Evolutionary conservation across 2,797 vertebrate genomes (phyloP).

Genomic region (Alectoris magna): DNA sequence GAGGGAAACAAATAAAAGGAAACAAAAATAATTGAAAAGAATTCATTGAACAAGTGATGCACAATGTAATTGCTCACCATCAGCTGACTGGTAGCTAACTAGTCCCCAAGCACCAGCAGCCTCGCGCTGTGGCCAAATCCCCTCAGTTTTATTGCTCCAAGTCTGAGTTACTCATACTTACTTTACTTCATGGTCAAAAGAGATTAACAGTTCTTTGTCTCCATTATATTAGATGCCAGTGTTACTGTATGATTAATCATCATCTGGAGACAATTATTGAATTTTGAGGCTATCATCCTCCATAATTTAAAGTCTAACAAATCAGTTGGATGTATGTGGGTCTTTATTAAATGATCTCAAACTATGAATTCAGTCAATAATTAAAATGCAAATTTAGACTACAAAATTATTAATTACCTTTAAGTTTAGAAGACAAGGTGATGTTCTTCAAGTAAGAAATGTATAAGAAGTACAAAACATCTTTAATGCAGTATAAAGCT

Average conservation of each 20-base stretch:
- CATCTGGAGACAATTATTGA: neutral
- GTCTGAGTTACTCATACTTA: neutral
- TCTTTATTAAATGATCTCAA: neutral
- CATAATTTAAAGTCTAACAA: neutral
- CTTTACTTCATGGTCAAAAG: neutral
- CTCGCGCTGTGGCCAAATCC: too few relatives aligned
- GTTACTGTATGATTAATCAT: neutral
- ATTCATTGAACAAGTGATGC: neutral
- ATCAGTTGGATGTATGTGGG: neutral
- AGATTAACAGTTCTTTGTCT: neutral
- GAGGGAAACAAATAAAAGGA: neutral
- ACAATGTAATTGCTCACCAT: neutral
- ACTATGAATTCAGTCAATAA: neutral
- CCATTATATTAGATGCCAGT: neutral
- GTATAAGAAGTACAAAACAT: neutral
- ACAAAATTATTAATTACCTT: neutral
- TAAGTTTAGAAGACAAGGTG: neutral
- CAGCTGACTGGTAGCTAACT: too few relatives aligned
- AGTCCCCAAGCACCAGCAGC: neutral
- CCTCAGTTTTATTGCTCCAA: neutral
- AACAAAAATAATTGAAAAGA: neutral
- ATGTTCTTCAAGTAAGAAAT: neutral
- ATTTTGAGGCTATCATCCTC: neutral
- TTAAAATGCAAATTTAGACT: neutral
- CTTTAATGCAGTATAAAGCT: neutral